Evolutionary conservation across 2,797 vertebrate species (phyloP).

Genomic region (Gorsachius magnificus): DNA sequence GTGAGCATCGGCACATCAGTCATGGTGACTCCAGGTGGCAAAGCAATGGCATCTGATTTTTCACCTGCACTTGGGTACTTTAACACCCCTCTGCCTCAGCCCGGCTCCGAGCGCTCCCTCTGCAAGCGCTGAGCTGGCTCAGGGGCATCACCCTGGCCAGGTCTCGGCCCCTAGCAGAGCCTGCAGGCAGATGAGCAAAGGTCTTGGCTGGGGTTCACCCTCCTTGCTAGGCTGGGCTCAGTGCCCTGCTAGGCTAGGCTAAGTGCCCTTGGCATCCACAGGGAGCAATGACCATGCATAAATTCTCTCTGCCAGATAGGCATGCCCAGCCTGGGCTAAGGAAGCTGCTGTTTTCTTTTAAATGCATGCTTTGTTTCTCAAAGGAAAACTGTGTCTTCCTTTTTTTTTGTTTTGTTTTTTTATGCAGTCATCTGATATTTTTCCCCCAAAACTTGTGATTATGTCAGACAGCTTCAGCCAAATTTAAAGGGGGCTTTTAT

Average conservation of each 20-base stretch:
- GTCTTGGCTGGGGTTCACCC: neutral
- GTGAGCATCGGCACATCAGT: neutral
- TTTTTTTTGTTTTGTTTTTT: neutral
- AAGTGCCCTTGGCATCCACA: neutral
- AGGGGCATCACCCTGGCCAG: neutral
- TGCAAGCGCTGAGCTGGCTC: neutral
- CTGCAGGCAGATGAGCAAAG: neutral
- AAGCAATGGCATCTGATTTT: accelerated
- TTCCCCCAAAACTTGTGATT: neutral
- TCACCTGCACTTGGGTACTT: neutral
- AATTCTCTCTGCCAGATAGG: neutral
- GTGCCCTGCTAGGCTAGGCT: neutral
- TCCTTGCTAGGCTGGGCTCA: neutral
- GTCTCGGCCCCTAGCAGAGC: neutral
- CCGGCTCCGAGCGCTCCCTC: neutral
- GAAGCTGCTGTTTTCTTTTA: neutral
- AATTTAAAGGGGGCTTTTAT: neutral
- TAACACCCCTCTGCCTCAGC: neutral
- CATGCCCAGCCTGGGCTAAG: neutral
- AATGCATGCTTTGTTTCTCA: neutral
- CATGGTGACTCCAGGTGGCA: accelerated
- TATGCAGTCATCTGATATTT: neutral
- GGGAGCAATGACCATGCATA: neutral
- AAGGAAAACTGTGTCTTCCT: neutral
- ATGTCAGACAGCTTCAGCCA: neutral